Percentiles rank a stretch among this genome's conserved stretches.
These are phyloP conservation scores for Ischnus inquisitorius DNA, from an alignment of 2,888 invertebrate species.

Conservation along the genomic window DNA sequence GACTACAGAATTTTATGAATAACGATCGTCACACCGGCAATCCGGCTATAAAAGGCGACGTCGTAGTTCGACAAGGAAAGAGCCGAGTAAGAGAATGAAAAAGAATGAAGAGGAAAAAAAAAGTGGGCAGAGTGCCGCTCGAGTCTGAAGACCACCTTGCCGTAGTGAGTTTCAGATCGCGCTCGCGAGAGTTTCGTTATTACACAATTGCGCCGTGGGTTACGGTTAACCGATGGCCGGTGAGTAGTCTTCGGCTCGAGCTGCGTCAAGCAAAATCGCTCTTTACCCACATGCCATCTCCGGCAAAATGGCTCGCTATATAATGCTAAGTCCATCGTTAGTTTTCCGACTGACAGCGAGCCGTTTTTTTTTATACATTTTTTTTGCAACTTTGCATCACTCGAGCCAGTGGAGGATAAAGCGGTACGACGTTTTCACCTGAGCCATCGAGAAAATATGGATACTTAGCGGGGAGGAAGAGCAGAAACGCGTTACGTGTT, in stretches of 20 bases:
- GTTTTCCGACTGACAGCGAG: conserved; percentile 38
- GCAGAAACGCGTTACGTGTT: conserved; percentile 28
- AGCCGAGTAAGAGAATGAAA: conserved; percentile 8
- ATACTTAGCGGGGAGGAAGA: conserved; percentile 12
- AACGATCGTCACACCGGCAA: not conserved
- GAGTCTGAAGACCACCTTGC: conserved; percentile 34
- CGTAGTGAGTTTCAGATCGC: not conserved
- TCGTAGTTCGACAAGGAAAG: conserved; percentile 38
- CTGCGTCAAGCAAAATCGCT: conserved; percentile 63
- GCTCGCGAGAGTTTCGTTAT: conserved; percentile 58
- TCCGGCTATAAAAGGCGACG: conserved; percentile 46
- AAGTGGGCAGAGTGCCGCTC: conserved; percentile 37
- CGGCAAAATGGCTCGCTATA: conserved; percentile 47
- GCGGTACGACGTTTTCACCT: conserved; percentile 38
- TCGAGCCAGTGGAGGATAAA: conserved; percentile 36
- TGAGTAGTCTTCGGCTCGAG: conserved; percentile 58
- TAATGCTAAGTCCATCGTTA: conserved; percentile 26
- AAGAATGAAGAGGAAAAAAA: conserved; percentile 43
- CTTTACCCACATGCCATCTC: conserved; percentile 69
- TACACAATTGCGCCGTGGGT: conserved; percentile 62
- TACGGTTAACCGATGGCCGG: conserved; percentile 58
- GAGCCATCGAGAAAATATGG: conserved; percentile 15
- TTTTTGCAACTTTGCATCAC: conserved; percentile 50
- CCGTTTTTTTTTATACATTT: conserved; percentile 20
- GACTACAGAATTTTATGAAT: conserved; percentile 31